These are phyloP conservation scores for Lateolabrax maculatus DNA, from an alignment of 2,797 vertebrate species.

Conservation along the genomic window DNA sequence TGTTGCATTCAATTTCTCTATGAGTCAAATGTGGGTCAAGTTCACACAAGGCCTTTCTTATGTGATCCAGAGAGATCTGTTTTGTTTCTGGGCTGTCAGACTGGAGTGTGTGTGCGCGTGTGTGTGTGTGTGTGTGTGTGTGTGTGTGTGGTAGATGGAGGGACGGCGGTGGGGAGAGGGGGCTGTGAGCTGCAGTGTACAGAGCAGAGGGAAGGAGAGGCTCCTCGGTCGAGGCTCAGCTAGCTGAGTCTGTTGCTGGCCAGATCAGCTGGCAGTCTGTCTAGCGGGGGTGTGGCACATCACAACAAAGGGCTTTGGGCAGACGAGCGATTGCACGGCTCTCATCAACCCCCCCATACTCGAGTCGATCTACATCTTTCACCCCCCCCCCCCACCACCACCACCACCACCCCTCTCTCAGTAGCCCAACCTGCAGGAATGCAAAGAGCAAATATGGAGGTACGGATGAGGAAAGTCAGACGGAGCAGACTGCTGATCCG, in stretches of 20 bases:
- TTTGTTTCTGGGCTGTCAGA: slow-evolving; percentile 48
- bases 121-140: background rate
- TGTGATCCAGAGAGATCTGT: slow-evolving; percentile 30
- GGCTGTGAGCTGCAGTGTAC: slow-evolving; percentile 60
- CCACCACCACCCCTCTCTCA: background rate
- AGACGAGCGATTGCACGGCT: slow-evolving; percentile 82
- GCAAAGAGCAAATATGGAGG: slow-evolving; percentile 57
- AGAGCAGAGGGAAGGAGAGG: slow-evolving; percentile 54
- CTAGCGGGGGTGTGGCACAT: slow-evolving; percentile 89
- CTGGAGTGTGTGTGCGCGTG: slow-evolving; percentile 15
- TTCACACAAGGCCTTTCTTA: slow-evolving; percentile 22
- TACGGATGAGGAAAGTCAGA: slow-evolving; percentile 57
- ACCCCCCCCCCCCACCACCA: background rate
- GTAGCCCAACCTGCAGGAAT: slow-evolving; percentile 63
- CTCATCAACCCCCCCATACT: slow-evolving; percentile 78
- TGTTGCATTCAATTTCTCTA: background rate
- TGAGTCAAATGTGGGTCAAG: slow-evolving; percentile 51
- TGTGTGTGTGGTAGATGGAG: background rate
- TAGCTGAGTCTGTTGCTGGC: slow-evolving; percentile 93
- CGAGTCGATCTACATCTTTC: slow-evolving; percentile 59
- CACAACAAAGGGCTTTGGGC: slow-evolving; percentile 89
- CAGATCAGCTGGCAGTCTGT: slow-evolving; percentile 91
- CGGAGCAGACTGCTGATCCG: slow-evolving; percentile 26
- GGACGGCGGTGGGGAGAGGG: slow-evolving; percentile 8
- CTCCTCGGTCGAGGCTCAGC: slow-evolving; percentile 84